Evolutionary conservation across 2,113 vertebrate species (phyloP).

Genomic region (Anolis sagrei): DNA sequence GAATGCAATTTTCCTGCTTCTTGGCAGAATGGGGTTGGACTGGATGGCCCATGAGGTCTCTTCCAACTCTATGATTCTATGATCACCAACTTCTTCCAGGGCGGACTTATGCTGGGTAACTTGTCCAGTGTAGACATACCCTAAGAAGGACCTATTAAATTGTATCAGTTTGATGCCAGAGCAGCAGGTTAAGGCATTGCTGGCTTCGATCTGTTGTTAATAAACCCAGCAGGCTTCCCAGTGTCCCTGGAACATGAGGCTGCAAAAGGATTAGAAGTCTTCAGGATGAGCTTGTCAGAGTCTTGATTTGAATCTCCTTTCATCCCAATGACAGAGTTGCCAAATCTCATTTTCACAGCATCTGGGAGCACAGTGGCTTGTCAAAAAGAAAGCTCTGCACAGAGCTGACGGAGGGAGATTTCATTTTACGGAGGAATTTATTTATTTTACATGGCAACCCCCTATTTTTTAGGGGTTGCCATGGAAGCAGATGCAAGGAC

Average conservation of each 20-base stretch:
- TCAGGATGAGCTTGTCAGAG: neutral
- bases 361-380: neutral
- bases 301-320: too few relatives aligned
- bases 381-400: neutral
- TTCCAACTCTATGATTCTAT: too few relatives aligned
- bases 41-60: too few relatives aligned
- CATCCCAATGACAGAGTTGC: too few relatives aligned
- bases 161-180: too few relatives aligned
- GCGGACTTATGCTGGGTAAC: too few relatives aligned
- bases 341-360: too few relatives aligned
- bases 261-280: neutral
- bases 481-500: neutral
- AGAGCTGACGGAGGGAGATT: neutral
- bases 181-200: neutral
- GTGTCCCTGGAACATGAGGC: neutral
- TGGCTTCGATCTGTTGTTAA: neutral
- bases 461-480: neutral
- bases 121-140: too few relatives aligned
- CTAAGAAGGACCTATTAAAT: too few relatives aligned
- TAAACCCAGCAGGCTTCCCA: neutral
- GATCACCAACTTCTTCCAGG: too few relatives aligned
- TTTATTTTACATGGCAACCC: neutral
- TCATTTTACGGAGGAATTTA: neutral
- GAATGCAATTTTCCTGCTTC: too few relatives aligned
- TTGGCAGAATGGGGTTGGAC: too few relatives aligned